Evolutionary conservation across 2,797 vertebrate genomes (phyloP), one percentile per base, ranked within the genome.

Genomic region (Arrhamphus sclerolepis): DNA sequence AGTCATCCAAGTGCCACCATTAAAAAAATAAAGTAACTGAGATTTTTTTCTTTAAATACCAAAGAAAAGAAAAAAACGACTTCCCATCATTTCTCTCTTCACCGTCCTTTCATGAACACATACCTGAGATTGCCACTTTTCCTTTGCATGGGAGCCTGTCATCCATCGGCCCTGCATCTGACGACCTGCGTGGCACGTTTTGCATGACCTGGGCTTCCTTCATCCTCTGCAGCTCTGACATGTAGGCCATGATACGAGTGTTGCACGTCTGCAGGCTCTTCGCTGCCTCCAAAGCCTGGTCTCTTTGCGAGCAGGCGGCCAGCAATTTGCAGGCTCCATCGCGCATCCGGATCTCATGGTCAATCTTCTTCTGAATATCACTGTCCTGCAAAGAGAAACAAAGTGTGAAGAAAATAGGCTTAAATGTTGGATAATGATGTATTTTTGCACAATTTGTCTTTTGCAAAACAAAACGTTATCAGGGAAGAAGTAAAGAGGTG

Each of bases 301-400:
- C 95, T 29, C 92, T 91, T 82, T 96, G 96, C 2, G 95, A 95
- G 70, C 96, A 98, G 7, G 96, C 96, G 0, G 94, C 95, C 91
- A 98, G 90, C 56, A 98, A 89, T 86, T 96, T 97, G 67, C 95
- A 95, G 20, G 96, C 94, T 1, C 96, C 96, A 10, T 98, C 96
- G 0, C 96, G 94, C 94, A 98, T 96, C 24, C 96, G 92, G 84
- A 98, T 95, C 92, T 98, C 96, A 63, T 96, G 93, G 85, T 98
- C 96, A 0, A 98, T 94, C 79, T 96, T 95, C 83, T 94, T 94
- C 89, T 97, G 96, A 80, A 97, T 90, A 84, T 96, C 95, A 0
- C 95, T 96, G 91, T 97, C 96, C 96, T 98, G 85, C 3, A 58
- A 59, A 5, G 50, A 20, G 2, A 31, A 52, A 31, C 3, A 19